Base-by-base conservation (phyloP, 2,797 vertebrate genomes). In the Lepilemur ruficaudatus region DNA sequence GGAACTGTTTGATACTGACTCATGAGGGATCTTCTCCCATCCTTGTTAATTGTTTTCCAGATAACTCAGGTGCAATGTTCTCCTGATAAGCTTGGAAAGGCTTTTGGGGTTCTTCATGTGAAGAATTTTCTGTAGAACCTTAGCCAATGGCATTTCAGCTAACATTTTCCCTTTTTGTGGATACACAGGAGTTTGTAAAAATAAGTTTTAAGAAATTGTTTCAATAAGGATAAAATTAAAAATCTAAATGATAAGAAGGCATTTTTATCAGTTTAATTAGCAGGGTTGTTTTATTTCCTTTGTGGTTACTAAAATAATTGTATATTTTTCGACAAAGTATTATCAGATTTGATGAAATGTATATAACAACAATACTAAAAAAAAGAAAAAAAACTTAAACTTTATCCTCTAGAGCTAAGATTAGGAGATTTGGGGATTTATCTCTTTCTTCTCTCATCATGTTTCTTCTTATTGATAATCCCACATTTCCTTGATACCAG, bases 201-300 rank as follows among this genome's bases (percentile, higher is more conserved):
- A 69, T 50, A 80, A 59, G 11, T 80, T 91, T 55, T 38, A 86
- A 83, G 23, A 80, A 88, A 73, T 59, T 4, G 43, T 88, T 88
- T 69, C 35, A 94, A 0, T 91, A 50, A 94, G 3, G 65, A 48
- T 59, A 91, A 65, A 91, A 48, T 87, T 61, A 72, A 95, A 63
- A 73, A 18, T 35, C 5, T 84, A 75, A 96, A 78, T 72, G 41
- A 83, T 83, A 75, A 35, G 4, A 48, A 93, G 32, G 4, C 0
- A 79, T 73, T 96, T 96, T 93, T 38, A 63, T 88, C 69, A 85
- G 52, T 72, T 79, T 84, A 90, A 59, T 86, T 82, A 65, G 4
- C 14, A 90, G 3, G 1, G 63, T 35, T 67, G 23, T 59, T 59
- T 59, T 73, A 32, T 70, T 17, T 48, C 1, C 3, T 38, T 88